phyloP scores from a whole-genome alignment of 2,797 vertebrate genomes.

The Falco rusticolus region DNA sequence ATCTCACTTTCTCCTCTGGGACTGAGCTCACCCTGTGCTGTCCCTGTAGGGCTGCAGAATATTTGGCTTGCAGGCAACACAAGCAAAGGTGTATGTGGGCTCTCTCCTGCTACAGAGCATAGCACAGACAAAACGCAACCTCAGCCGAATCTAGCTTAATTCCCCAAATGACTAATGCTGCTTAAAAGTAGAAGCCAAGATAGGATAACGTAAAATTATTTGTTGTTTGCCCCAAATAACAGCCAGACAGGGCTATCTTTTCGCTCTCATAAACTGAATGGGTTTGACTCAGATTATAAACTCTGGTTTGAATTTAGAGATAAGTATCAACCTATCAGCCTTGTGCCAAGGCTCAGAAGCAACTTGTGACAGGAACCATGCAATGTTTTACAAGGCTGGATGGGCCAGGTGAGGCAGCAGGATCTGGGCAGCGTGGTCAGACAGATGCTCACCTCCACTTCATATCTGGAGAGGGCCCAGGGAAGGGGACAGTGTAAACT shows the following conservation, averaged over 20 bases:
- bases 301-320: not conserved
- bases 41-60: not conserved
- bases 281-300: not conserved
- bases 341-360: not conserved
- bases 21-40: not conserved
- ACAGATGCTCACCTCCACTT: not conserved
- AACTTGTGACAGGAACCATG: not conserved
- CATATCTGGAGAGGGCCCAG: accelerated
- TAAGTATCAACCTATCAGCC: not conserved
- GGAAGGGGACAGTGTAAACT: not conserved
- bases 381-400: not conserved
- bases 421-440: accelerated
- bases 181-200: not conserved
- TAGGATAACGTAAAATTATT: not conserved
- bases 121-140: not conserved
- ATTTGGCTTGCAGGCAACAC: accelerated
- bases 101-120: not conserved
- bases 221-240: not conserved
- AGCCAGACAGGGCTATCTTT: not conserved
- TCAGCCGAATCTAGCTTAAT: not conserved
- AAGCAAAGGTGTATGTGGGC: not conserved
- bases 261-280: not conserved
- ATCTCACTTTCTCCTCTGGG: not conserved
- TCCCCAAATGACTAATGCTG: not conserved
- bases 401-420: not conserved